Evolutionary conservation across 2,113 vertebrate species (phyloP), one percentile per base, ranked within the genome.

Genomic region (Spea multiplicata): DNA sequence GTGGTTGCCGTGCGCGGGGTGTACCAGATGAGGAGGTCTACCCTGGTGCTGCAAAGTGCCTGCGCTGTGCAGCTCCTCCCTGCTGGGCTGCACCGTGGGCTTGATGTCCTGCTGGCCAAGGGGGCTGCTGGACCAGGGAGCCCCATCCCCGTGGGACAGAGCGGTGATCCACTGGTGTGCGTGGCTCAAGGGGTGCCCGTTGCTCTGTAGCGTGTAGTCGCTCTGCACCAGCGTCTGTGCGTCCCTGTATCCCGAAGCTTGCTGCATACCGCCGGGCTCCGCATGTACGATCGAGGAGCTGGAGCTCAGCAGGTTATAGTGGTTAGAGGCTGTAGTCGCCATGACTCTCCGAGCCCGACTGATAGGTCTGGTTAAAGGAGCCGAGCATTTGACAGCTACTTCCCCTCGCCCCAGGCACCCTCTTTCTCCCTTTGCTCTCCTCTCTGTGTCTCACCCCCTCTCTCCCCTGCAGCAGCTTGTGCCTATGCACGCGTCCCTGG

Each of bases 281-380:
- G 94, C 93, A 91, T 97, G 95, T 91, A 95, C 95, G 91, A 96
- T 94, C 86, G 95, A 94, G 86, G 96, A 93, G 92, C 95, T 93
- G 93, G 96, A 93, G 92, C 94, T 93, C 91, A 97, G 95, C 88
- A 97, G 93, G 91, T 90, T 96, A 93, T 96, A 97, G 92, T 97
- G 96, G 93, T 94, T 96, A 91, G 96, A 96, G 90, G 96, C 95
- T 95, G 96, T 92, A 91, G 96, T 96, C 94, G 96, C 95, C 96
- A 97, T 97, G 96, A 95, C 94, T 95, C 93, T 92, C 91, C 88
- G 92, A 94, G 93, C 92, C 93, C 93, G 92, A 95, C 94, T 96
- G 95, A 91, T 93, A 89, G 90, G 93, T 91, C 93, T 86, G 90
- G 89, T 92, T 93, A 92, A 92, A 94, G 91, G 91, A 93, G 93